Conservation (phyloP, 1,140 invertebrate species). For the Drosophila kanapiae region DNA sequence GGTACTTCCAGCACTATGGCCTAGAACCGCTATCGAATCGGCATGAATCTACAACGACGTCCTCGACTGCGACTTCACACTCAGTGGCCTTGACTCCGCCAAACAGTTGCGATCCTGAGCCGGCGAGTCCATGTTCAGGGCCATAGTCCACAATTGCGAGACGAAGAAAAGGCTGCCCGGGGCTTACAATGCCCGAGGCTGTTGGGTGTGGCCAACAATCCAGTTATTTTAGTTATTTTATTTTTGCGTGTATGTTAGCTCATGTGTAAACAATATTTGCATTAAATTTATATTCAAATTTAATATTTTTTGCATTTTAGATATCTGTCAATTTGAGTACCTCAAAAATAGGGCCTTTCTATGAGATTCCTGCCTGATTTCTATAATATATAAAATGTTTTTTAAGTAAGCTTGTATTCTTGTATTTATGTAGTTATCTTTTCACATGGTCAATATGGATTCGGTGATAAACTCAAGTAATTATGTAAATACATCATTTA, state of each 20-base stretch:
- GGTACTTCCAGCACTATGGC: constrained; percentile 67
- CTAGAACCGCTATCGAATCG: constrained; percentile 35
- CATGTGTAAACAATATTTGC: background rate
- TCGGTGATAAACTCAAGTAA: background rate
- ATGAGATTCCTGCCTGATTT: too few relatives aligned
- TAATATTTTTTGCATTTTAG: too few relatives aligned
- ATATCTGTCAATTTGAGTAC: too few relatives aligned
- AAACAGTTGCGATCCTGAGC: constrained; percentile 68
- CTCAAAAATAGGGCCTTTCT: too few relatives aligned
- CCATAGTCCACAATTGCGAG: constrained; percentile 49
- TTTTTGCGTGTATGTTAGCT: constrained; percentile 1
- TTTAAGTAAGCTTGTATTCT: background rate
- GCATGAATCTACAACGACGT: constrained; percentile 64
- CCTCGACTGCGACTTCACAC: constrained; percentile 74
- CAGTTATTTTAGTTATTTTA: background rate
- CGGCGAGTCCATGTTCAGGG: constrained; percentile 59
- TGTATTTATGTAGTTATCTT: too few relatives aligned
- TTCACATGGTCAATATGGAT: background rate
- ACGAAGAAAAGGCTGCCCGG: constrained; percentile 45
- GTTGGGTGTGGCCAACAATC: too few relatives aligned
- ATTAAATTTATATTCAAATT: too few relatives aligned
- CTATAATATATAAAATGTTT: too few relatives aligned
- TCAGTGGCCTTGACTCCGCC: constrained; percentile 71
- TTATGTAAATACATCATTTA: constrained; percentile 30
- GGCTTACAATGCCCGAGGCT: constrained; percentile 53